phyloP scores from a whole-genome alignment of 2,113 vertebrate genomes.

The Centrocercus urophasianus region DNA sequence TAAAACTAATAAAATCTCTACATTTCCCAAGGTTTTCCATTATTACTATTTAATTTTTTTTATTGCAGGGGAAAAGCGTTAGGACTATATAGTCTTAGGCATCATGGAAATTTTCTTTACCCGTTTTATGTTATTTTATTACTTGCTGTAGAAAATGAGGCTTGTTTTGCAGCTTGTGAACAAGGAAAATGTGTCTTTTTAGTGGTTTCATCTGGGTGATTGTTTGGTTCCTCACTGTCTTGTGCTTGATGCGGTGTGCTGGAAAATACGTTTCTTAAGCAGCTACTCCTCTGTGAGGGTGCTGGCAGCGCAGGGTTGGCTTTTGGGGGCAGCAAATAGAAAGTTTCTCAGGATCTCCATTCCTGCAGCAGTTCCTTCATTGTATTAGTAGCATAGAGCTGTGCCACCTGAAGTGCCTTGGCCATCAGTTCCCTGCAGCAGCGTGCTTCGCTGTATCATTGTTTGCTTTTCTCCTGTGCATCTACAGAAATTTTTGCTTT shows the following conservation, averaged over 20 bases:
- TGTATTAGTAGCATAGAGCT: conserved; percentile 1
- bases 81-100: conserved; percentile 23
- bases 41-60: conserved; percentile 69
- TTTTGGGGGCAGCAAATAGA: conserved; percentile 61
- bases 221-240: conserved; percentile 29
- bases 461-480: neutral
- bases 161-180: conserved; percentile 63
- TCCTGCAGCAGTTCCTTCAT: neutral
- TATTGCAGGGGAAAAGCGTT: conserved; percentile 63
- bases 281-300: conserved; percentile 55
- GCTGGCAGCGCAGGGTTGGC: conserved; percentile 25
- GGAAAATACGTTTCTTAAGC: conserved; percentile 57
- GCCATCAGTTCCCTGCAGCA: neutral
- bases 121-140: conserved; percentile 53
- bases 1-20: conserved; percentile 76
- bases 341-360: conserved; percentile 30
- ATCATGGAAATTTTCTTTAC: conserved; percentile 53
- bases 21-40: conserved; percentile 68
- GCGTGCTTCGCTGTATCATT: neutral
- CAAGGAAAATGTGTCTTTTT: neutral
- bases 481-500: neutral
- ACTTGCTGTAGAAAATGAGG: conserved; percentile 49
- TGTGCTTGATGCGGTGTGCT: conserved; percentile 9
- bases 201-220: conserved; percentile 36
- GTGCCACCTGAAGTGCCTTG: neutral